Percentiles rank a stretch among this genome's conserved stretches.
These are phyloP conservation scores for Ceratoteleas bidentatus DNA, from an alignment of 1,140 invertebrate genomes.

Conservation along the genomic window DNA sequence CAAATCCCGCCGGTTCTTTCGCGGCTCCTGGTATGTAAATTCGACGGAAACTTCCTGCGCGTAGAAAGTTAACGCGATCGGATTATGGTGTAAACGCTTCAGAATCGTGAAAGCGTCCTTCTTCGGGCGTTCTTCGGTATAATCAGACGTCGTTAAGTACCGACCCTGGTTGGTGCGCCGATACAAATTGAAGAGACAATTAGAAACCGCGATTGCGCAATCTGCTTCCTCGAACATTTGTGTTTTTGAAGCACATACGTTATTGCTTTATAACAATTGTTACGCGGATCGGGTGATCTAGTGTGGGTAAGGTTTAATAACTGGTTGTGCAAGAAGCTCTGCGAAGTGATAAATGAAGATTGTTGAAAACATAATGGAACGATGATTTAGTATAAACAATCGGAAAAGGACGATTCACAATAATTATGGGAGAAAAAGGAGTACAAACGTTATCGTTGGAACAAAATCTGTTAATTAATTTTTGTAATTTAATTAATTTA, in stretches of 20 bases:
- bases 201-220: constrained; percentile 16
- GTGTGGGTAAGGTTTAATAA: not conserved
- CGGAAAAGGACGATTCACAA: too few relatives aligned
- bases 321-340: not conserved
- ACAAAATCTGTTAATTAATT: too few relatives aligned
- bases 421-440: too few relatives aligned
- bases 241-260: not conserved
- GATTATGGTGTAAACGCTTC: constrained; percentile 46
- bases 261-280: not conserved
- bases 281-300: not conserved
- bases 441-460: too few relatives aligned
- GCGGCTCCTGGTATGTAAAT: constrained; percentile 45
- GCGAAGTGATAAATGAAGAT: too few relatives aligned
- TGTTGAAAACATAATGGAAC: too few relatives aligned
- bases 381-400: too few relatives aligned
- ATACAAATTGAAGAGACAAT: constrained; percentile 18
- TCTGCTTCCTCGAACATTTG: not conserved
- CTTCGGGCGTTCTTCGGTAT: constrained; percentile 17
- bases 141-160: constrained; percentile 18
- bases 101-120: constrained; percentile 61
- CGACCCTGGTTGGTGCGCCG: not conserved
- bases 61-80: constrained; percentile 62
- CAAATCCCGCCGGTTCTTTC: not conserved
- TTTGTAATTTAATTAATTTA: too few relatives aligned
- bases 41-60: constrained; percentile 29